phyloP scores from a whole-genome alignment of 92 coral and sea anemone species.

The Diadumene lineata region DNA sequence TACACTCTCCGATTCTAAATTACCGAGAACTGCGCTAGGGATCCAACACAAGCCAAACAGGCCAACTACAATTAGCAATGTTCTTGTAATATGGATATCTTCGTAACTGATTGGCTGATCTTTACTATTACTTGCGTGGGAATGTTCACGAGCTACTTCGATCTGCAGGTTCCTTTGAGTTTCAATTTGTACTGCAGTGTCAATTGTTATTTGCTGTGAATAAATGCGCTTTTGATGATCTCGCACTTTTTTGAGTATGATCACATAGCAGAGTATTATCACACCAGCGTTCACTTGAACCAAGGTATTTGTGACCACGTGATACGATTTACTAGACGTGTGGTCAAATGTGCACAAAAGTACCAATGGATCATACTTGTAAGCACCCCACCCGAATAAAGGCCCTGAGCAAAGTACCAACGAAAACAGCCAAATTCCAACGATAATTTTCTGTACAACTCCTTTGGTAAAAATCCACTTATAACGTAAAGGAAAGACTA shows the following conservation, averaged over 20 bases:
- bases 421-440: slow-evolving; percentile 38
- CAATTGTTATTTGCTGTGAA: too few relatives aligned
- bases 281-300: slow-evolving; percentile 31
- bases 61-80: slow-evolving; percentile 43
- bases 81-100: slow-evolving; percentile 51
- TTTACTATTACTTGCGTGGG: too few relatives aligned
- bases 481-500: slow-evolving; percentile 32
- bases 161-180: too few relatives aligned
- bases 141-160: too few relatives aligned
- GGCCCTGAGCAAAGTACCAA: slow-evolving; percentile 36
- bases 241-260: slow-evolving; percentile 37
- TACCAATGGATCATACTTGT: slow-evolving; percentile 34
- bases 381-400: slow-evolving; percentile 58
- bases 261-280: slow-evolving; percentile 39
- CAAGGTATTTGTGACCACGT: slow-evolving; percentile 12
- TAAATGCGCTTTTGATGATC: slow-evolving; percentile 39
- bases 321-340: slow-evolving; percentile 42
- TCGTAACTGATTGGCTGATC: too few relatives aligned
- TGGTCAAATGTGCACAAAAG: slow-evolving; percentile 48
- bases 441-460: slow-evolving; percentile 10
- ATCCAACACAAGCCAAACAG: slow-evolving; percentile 56
- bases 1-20: slow-evolving; percentile 40
- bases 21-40: slow-evolving; percentile 39
- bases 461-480: slow-evolving; percentile 16
- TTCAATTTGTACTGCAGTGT: not conserved